Conservation (phyloP, 2,797 vertebrate species). For the Anabas testudineus region DNA sequence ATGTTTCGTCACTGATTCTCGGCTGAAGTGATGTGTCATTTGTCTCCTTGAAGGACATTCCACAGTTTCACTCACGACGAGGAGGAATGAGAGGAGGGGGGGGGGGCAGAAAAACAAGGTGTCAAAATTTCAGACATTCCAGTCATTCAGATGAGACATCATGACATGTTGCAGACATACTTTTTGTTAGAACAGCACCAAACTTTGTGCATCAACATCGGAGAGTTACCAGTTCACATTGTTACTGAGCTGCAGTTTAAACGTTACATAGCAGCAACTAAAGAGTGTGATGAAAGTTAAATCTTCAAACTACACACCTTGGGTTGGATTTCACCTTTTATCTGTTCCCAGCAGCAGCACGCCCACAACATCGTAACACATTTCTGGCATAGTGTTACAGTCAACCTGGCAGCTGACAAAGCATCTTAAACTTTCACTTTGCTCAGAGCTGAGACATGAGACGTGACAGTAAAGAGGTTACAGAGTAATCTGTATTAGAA, state of each 20-base stretch:
- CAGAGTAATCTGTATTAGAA: not conserved
- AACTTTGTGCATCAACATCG: too few species aligned
- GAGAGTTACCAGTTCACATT: not conserved
- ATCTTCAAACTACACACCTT: not conserved
- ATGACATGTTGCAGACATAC: not conserved
- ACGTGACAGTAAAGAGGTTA: not conserved
- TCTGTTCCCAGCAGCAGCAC: not conserved
- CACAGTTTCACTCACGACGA: not conserved
- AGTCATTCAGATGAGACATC: not conserved
- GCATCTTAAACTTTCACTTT: not conserved
- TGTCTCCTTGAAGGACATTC: not conserved
- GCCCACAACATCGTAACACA: not conserved
- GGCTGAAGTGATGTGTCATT: not conserved
- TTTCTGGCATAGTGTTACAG: not conserved
- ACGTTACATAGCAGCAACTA: not conserved
- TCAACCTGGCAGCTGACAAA: not conserved
- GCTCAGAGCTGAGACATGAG: too few species aligned
- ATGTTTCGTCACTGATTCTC: not conserved
- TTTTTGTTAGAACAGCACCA: not conserved
- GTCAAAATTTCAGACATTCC: not conserved
- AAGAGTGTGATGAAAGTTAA: not conserved
- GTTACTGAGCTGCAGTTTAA: not conserved
- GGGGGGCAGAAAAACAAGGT: not conserved
- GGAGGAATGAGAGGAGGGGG: not conserved
- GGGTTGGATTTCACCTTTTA: not conserved